Conservation (phyloP, 2,888 invertebrate species). For the Theretra japonica region DNA sequence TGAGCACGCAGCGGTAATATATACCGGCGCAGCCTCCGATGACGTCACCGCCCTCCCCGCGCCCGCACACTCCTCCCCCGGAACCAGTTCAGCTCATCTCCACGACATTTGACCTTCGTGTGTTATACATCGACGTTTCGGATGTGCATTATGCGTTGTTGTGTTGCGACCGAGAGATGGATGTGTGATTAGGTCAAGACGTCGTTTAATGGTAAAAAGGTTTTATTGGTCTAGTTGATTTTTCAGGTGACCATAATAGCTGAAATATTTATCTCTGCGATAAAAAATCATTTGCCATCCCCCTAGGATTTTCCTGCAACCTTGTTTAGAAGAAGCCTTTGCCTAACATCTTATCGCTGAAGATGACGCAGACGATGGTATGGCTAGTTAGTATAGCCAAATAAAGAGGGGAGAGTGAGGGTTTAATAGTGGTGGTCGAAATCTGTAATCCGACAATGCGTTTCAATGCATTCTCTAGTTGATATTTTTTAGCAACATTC, state of each 20-base stretch:
- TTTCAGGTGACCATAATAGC: not conserved
- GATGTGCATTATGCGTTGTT: conserved; percentile 26
- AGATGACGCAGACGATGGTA: too few relatives aligned
- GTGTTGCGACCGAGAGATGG: conserved; percentile 28
- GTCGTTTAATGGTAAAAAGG: not conserved
- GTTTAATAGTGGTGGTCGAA: too few relatives aligned
- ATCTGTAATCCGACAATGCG: too few relatives aligned
- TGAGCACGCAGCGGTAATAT: conserved; percentile 70
- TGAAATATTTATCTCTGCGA: not conserved
- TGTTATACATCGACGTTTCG: conserved; percentile 55
- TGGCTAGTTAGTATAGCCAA: too few relatives aligned
- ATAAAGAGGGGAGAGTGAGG: too few relatives aligned
- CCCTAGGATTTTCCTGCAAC: too few relatives aligned
- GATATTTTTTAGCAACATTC: too few relatives aligned
- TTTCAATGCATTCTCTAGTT: too few relatives aligned
- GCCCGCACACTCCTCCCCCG: conserved; percentile 41
- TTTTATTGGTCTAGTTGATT: not conserved
- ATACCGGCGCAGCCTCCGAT: conserved; percentile 75
- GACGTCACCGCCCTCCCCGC: conserved; percentile 65
- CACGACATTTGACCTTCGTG: conserved; percentile 68
- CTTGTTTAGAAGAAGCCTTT: too few relatives aligned
- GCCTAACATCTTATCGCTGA: too few relatives aligned
- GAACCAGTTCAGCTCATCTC: conserved; percentile 73
- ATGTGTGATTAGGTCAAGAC: conserved; percentile 13
- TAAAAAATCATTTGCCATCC: too few relatives aligned